Conservation (phyloP, 2,113 vertebrate species). For the Cyphomyrus plagiostoma region DNA sequence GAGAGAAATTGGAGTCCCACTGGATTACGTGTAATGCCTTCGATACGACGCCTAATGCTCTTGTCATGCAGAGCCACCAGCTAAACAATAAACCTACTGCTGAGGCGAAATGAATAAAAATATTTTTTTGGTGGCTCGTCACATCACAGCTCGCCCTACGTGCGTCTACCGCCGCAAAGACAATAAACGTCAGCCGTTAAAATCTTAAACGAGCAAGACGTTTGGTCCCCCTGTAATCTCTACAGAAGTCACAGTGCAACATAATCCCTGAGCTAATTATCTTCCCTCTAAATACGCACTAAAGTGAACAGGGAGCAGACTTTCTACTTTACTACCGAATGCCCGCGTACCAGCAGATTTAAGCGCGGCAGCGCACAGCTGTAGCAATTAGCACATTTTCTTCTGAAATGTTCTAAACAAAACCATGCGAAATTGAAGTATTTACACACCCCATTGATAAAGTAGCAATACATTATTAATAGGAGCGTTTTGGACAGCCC, state of each 20-base stretch:
- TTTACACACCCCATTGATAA: not conserved
- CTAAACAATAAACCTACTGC: constrained; percentile 16
- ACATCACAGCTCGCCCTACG: not conserved
- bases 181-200: not conserved
- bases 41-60: constrained; percentile 5
- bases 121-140: not conserved
- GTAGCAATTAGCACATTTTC: not conserved
- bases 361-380: not conserved
- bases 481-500: not conserved
- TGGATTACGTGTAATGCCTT: constrained; percentile 6
- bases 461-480: not conserved
- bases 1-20: not conserved
- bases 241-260: not conserved
- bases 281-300: not conserved
- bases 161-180: not conserved
- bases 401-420: not conserved
- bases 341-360: not conserved
- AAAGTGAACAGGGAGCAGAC: not conserved
- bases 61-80: constrained; percentile 13
- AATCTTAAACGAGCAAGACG: not conserved
- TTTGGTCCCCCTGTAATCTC: not conserved
- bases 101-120: not conserved
- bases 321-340: not conserved
- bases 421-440: not conserved
- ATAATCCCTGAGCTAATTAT: constrained; percentile 10